Evolutionary conservation across 2,113 vertebrate species (phyloP), one percentile per base, ranked within the genome.

Genomic region (Amblyornis subalaris): DNA sequence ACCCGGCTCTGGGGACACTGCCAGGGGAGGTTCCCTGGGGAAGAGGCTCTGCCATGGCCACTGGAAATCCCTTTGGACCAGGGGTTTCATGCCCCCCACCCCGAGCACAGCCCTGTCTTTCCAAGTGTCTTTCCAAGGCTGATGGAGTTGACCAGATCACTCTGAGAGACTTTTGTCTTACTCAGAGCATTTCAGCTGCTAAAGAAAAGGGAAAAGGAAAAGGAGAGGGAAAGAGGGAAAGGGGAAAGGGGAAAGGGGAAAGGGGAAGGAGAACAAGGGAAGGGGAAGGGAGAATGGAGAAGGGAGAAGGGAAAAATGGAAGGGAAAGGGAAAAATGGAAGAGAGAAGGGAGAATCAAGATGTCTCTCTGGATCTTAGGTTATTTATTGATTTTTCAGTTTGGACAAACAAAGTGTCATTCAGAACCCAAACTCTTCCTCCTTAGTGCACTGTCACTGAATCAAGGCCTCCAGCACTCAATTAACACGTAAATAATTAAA

Each of bases 401-500:
- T 61, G 58, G 55, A 76, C 54, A 70, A 93, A 62, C 35, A 35
- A 90, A 83, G 22, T 22, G 28, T 73, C 62, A 55, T 83, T 88
- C 69, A 85, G 61, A 86, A 36, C 23, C 65, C 74, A 72, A 48
- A 66, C 72, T 64, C 77, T 71, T 80, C 72, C 85, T 94, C 50
- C 57, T 93, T 92, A 76, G 78, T 51, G 82, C 1, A 15, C 78
- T 86, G 70, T 55, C 55, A 36, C 62, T 64, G 66, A 95, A 79
- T 57, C 35, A 40, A 66, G 47, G 57, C 58, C 79, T 71, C 40
- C 14, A 83, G 47, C 91, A 89, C 85, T 91, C 93, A 96, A 75
- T 96, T 93, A 95, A 73, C 64, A 50, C 48, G 75, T 88, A 20
- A 93, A 94, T 89, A 95, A 97, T 96, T 94, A 96, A 96, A 94